Base-by-base conservation (phyloP, 2,888 invertebrate species). In the Hyposoter didymator region DNA sequence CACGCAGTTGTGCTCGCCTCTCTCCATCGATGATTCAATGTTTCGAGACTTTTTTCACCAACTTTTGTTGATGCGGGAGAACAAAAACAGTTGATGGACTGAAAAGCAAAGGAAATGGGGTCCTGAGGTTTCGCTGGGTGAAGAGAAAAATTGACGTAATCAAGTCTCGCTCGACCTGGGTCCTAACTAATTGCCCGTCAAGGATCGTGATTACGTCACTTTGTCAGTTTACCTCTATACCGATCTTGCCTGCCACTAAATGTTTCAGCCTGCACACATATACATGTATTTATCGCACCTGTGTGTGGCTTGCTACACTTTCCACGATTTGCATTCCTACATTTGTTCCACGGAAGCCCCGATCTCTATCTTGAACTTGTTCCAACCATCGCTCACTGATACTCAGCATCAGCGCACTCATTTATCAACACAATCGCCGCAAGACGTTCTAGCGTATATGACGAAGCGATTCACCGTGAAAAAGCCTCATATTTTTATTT, bases 121-220 rank as follows among this genome's bases (percentile, higher is more conserved):
- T 10, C 7, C 22, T 90, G 89, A 91, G 91, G 90, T 90, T 87
- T 89, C 87, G 87, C 88, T 78, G 88, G 87, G 90, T 91, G 92
- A 92, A 92, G 69, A 92, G 69, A 78, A 93, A 93, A 93, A 74
- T 93, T 90, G 92, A 90, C 89, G 90, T 90, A 91, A 92, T 93
- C 91, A 91, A 90, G 90, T 86, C 85, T 64, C 66, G 88, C 88
- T 87, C 89, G 88, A 90, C 89, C 89, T 88, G 84, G 86, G 89
- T 66, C 80, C 69, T 92, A 90, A 93, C 93, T 93, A 93, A 93
- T 93, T 93, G 92, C 92, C 90, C 90, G 90, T 90, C 91, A 89
- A 87, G 91, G 85, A 91, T 91, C 92, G 91, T 92, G 93, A 93
- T 93, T 93, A 92, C 92, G 88, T 90, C 91, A 91, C 91, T 93